phyloP scores from a whole-genome alignment of 37 sponge, comb jelly and placozoan genomes.

The Sycon ciliatum region DNA sequence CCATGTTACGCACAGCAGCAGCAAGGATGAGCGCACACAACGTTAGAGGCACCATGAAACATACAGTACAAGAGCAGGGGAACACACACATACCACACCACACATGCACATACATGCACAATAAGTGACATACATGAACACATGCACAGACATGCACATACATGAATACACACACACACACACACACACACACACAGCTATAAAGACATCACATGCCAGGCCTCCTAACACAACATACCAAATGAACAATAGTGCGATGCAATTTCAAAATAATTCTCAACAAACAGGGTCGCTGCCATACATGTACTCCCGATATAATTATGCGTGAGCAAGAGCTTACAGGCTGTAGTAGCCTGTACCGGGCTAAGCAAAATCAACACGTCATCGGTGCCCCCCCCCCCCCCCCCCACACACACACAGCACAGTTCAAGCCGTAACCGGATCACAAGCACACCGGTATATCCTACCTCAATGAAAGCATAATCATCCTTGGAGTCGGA shows the following conservation, averaged over 20 bases:
- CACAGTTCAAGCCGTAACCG: background rate
- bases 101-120: background rate
- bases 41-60: background rate
- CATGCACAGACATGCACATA: background rate
- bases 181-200: background rate
- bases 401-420: background rate
- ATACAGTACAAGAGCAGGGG: background rate
- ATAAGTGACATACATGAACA: background rate
- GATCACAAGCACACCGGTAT: constrained; percentile 40
- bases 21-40: background rate
- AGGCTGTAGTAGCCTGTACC: too few relatives aligned
- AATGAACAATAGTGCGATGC: background rate
- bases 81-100: background rate
- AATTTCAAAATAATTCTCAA: too few relatives aligned
- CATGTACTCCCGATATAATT: too few relatives aligned
- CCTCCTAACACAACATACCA: background rate
- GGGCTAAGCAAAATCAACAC: too few relatives aligned
- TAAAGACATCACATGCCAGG: background rate
- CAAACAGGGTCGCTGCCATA: too few relatives aligned
- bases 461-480: too few relatives aligned
- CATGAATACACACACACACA: background rate
- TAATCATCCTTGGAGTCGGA: too few relatives aligned
- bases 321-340: too few relatives aligned
- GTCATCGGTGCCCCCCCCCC: too few relatives aligned
- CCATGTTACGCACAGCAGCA: too few relatives aligned